Base-by-base conservation (phyloP, 2,113 vertebrate species). In the Chaetorhynchus papuensis region DNA sequence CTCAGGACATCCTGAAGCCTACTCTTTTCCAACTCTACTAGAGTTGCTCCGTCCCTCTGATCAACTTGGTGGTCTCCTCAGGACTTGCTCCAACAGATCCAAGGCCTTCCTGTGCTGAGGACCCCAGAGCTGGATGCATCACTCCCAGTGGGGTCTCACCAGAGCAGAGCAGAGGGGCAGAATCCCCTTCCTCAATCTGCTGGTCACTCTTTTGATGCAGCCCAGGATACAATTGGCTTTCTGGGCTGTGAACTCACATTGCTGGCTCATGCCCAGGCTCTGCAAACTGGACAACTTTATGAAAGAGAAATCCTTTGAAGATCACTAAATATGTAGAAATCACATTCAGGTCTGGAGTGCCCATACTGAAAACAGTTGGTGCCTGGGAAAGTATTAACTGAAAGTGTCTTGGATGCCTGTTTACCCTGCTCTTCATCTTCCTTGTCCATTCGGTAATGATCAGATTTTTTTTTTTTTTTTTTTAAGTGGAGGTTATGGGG, bases 141-240 rank as follows among this genome's bases (percentile, higher is more conserved):
- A 59, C 22, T 59, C 15, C 12, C 11, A 22, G 18, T 11, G 31
- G 17, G 4, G 27, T 72, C 35, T 57, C 50, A 57, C 5, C 47
- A 63, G 75, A 54, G 24, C 42, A 57, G 66, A 74, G 44, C 9
- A 44, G 33, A 45, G 19, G 19, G 10, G 24, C 33, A 66, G 60
- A n/a, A 33, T 74, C 13, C 4, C 11, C 8, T 30, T 39, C 28
- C 33, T 66, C 0, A 0, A 12, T 16, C 69, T 39, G 6, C 19
- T 39, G 15, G 10, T 23, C 23, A 39, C 7, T n/a, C 15, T 59
- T 64, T 60, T 60, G 20, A 37, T 66, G 37, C 28, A 59, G 33
- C 23, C 37, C 59, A 50, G 27, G 27, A 37, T 50, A 45, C 2
- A 39, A 33, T 3, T 39, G 18, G 5, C 11, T 50, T 80, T 49